These are phyloP conservation scores for Pammene fasciana DNA, from an alignment of 2,888 invertebrate genomes.

Conservation along the genomic window DNA sequence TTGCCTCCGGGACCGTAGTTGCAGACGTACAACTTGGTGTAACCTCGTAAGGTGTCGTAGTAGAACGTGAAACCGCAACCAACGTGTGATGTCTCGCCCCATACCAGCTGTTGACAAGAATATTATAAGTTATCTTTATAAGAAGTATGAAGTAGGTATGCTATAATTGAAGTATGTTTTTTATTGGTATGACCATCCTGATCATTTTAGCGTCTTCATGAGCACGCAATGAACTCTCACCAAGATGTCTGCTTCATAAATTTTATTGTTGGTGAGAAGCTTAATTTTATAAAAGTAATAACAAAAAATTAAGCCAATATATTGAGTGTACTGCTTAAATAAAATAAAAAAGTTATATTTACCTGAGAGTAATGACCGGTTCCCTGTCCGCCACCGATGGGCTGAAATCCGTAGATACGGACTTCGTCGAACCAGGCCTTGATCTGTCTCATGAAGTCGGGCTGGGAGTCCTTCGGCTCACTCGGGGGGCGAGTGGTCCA, in stretches of 20 bases:
- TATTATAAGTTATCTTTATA: constrained; percentile 5
- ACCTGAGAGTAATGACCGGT: constrained; percentile 95
- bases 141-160: neutral
- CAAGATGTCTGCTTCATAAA: too few species aligned
- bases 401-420: constrained; percentile 84
- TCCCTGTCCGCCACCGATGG: constrained; percentile 85
- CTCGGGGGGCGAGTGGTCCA: constrained; percentile 89
- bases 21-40: constrained; percentile 92
- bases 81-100: constrained; percentile 92
- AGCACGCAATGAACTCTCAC: too few species aligned
- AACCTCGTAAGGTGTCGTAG: constrained; percentile 87
- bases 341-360: neutral
- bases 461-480: constrained; percentile 83
- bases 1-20: constrained; percentile 94
- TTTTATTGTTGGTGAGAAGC: too few species aligned
- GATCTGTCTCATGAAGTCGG: constrained; percentile 90
- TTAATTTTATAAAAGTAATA: too few species aligned
- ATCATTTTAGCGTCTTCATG: too few species aligned
- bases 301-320: too few species aligned
- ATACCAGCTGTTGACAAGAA: constrained; percentile 86
- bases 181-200: too few species aligned
- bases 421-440: constrained; percentile 93
- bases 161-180: too few species aligned
- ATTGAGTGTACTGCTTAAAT: too few species aligned
- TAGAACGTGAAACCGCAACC: constrained; percentile 95